phyloP scores from a whole-genome alignment of 2,797 vertebrate genomes.

The Mionectes olivaceus region DNA sequence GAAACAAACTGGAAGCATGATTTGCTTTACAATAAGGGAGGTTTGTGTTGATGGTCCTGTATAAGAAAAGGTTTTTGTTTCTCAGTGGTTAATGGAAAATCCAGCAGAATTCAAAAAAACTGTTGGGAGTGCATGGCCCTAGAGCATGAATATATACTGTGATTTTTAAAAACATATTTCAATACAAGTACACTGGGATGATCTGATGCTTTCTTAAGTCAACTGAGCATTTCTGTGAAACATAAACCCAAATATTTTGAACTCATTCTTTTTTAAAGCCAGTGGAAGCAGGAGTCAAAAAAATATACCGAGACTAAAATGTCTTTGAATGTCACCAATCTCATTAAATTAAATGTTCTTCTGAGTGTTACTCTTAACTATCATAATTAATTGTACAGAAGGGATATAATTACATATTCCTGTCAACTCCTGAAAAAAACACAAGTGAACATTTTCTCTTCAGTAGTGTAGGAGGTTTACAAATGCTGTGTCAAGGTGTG shows the following conservation, averaged over 20 bases:
- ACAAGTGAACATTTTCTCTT: neutral
- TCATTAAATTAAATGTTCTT: neutral
- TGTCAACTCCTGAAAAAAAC: neutral
- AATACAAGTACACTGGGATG: neutral
- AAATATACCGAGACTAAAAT: neutral
- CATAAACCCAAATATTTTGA: neutral
- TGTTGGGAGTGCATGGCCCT: rapidly evolving
- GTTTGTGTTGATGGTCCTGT: neutral
- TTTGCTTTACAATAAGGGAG: neutral
- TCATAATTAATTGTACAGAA: neutral
- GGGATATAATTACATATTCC: neutral
- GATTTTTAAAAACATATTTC: neutral
- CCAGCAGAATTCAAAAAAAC: neutral
- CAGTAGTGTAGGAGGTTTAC: neutral
- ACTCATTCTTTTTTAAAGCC: constrained; percentile 9
- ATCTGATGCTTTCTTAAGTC: neutral
- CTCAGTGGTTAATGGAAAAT: neutral
- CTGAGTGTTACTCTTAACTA: neutral
- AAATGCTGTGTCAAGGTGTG: neutral
- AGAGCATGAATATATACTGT: neutral
- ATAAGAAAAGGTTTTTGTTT: neutral
- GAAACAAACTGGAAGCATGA: neutral
- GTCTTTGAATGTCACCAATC: neutral
- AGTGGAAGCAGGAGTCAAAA: neutral
- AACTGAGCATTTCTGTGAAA: neutral